Evolutionary conservation across 2,797 vertebrate species (phyloP), one percentile per base, ranked within the genome.

Genomic region (Danio tinwini): DNA sequence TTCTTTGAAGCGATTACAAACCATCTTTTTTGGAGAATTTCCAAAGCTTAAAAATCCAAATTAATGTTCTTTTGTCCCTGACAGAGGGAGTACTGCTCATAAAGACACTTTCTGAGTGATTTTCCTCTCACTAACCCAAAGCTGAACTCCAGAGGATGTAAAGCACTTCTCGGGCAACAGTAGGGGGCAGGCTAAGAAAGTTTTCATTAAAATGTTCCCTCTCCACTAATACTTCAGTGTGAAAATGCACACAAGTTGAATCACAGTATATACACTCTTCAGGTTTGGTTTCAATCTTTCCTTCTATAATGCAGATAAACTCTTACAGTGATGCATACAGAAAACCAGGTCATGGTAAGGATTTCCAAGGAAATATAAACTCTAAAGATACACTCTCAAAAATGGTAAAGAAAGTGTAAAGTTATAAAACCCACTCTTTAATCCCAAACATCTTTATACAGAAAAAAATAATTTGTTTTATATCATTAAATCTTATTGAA

Each of bases 101-200:
- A 82, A 86, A 80, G 83, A 86, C 86, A 86, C 84, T 86, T 88
- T 58, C 3, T 59, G 19, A 8, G 17, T 37, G 21, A 37, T 42
- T 64, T 64, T 56, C 42, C 10, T 21, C 17, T 42, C 44, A 61
- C 9, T 29, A 42, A 70, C 37, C 16, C 8, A 78, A 70, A n/a
- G 47, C n/a, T 78, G 6, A 70, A 74, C 53, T 63, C 21, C 44
- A 52, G 89, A 91, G 88, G 88, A 88, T 90, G 88, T 89, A 91
- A 92, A 90, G 88, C 84, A 86, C 86, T 88, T 87, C 83, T 87
- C 92, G 90, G 90, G 89, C 89, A 93, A 93, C 93, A 94, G 92
- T 94, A 94, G 92, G 93, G 93, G 93, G 92, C 93, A 94, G 92
- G 90, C 94, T 94, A 94, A 92, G 93, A 93, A 91, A 93, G 91